Evolutionary conservation across 2,113 vertebrate genomes (phyloP).

Genomic region (Chaenogobius annularis): DNA sequence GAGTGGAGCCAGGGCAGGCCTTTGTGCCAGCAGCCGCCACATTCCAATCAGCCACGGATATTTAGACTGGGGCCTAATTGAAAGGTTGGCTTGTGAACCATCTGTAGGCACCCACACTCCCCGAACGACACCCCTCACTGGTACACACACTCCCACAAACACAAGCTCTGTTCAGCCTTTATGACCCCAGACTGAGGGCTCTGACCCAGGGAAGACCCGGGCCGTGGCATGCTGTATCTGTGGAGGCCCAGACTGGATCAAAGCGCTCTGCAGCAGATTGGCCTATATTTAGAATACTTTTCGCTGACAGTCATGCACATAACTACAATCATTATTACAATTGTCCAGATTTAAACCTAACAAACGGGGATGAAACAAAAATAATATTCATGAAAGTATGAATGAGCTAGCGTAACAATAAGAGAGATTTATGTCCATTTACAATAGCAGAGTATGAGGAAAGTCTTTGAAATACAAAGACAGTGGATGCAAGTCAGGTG

Average conservation of each 20-base stretch:
- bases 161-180: conserved; percentile 38
- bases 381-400: too few relatives aligned
- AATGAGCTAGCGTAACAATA: too few relatives aligned
- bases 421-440: too few relatives aligned
- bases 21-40: conserved; percentile 74
- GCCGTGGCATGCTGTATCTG: conserved; percentile 50
- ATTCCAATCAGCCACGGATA: conserved; percentile 75
- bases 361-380: too few relatives aligned
- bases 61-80: conserved; percentile 77
- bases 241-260: conserved; percentile 28
- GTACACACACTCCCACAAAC: conserved; percentile 26
- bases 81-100: conserved; percentile 76
- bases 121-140: conserved; percentile 30
- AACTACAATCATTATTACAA: too few relatives aligned
- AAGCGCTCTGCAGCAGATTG: conserved; percentile 28
- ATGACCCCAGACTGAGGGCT: conserved; percentile 46
- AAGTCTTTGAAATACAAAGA: too few relatives aligned
- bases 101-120: conserved; percentile 63
- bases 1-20: conserved; percentile 66
- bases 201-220: conserved; percentile 57
- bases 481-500: too few relatives aligned
- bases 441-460: too few relatives aligned
- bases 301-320: too few relatives aligned
- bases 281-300: neutral
- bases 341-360: too few relatives aligned